phyloP scores from a whole-genome alignment of 2,797 vertebrate species.

The Helostoma temminkii region DNA sequence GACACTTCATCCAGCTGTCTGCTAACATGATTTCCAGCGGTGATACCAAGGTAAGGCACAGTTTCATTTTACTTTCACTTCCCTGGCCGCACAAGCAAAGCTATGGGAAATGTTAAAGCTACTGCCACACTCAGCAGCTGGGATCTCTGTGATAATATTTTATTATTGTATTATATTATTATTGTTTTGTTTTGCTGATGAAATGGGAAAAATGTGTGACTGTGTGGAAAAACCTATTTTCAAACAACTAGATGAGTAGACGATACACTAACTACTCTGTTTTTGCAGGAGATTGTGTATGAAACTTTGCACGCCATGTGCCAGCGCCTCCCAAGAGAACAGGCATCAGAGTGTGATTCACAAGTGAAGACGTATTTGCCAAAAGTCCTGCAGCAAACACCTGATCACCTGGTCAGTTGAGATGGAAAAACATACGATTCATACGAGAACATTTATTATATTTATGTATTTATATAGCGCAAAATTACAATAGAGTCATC shows the following conservation, averaged over 20 bases:
- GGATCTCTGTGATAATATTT: too few species aligned
- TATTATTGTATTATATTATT: too few species aligned
- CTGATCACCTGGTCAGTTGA: constrained; percentile 59
- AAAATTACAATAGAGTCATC: too few species aligned
- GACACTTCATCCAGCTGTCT: constrained; percentile 71
- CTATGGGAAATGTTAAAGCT: neutral
- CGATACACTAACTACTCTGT: neutral
- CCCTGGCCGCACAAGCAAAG: neutral
- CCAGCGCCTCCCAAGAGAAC: constrained; percentile 51
- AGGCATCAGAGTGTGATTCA: constrained; percentile 56
- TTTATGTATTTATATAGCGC: too few species aligned
- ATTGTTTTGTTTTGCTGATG: too few species aligned
- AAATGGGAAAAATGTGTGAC: too few species aligned
- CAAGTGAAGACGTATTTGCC: constrained; percentile 70
- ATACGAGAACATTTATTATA: too few species aligned
- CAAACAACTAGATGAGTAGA: neutral
- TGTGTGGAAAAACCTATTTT: too few species aligned
- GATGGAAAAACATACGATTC: too few species aligned
- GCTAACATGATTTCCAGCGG: constrained; percentile 73
- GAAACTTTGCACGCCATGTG: constrained; percentile 67
- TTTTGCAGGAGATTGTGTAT: constrained; percentile 62
- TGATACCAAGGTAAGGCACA: constrained; percentile 68
- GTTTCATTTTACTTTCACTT: constrained; percentile 24
- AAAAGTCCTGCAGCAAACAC: constrained; percentile 67
- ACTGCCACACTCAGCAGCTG: neutral